Percentiles rank a stretch among this genome's conserved stretches.
phyloP scores from a whole-genome alignment of 2,888 invertebrate genomes.

The Fragum fragum region DNA sequence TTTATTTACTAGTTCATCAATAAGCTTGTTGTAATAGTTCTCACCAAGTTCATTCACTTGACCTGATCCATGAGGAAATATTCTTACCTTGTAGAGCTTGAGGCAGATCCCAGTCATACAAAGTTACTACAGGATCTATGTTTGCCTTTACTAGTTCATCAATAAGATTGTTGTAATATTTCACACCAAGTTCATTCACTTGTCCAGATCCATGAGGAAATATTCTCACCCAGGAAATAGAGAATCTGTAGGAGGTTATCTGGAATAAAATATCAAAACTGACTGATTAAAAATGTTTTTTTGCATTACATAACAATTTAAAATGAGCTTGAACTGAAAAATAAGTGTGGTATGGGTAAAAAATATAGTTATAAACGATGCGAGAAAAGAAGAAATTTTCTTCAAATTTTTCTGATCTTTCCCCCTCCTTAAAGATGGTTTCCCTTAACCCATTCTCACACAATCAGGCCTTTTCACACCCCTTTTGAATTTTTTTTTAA shows the following conservation, averaged over 20 bases:
- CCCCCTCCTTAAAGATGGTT: no score
- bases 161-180: constrained; percentile 93
- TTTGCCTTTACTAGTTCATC: constrained; percentile 89
- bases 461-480: no score
- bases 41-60: constrained; percentile 90
- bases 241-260: constrained; percentile 84
- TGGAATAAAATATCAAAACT: neutral
- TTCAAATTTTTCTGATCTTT: no score
- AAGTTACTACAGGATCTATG: constrained; percentile 89
- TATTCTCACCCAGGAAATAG: constrained; percentile 91
- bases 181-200: constrained; percentile 90
- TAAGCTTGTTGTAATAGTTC: constrained; percentile 92
- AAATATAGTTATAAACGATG: no score
- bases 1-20: constrained; percentile 91
- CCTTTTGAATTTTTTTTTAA: no score
- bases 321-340: no score
- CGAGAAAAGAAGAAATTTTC: no score
- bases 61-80: constrained; percentile 78
- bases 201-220: constrained; percentile 88
- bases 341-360: no score
- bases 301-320: no score
- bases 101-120: constrained; percentile 87
- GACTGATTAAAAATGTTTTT: no score
- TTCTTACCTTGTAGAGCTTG: constrained; percentile 82
- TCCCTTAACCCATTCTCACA: no score